phyloP scores from a whole-genome alignment of 2,113 vertebrate species.

The Axis porcinus region DNA sequence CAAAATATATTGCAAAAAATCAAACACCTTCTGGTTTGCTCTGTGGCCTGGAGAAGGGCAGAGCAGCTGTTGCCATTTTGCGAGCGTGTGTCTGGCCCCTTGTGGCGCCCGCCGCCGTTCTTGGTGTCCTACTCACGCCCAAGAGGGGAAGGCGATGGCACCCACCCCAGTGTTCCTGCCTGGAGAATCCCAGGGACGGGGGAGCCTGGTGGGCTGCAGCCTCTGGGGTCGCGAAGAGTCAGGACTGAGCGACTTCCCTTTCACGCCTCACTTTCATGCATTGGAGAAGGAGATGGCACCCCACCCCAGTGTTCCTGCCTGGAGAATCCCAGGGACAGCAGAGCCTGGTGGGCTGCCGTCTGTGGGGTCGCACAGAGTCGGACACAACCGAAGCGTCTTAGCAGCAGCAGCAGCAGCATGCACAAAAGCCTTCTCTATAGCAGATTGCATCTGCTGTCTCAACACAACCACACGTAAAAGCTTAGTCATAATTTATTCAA shows the following conservation, averaged over 20 bases:
- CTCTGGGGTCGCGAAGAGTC: neutral
- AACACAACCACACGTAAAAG: neutral
- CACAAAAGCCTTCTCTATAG: neutral
- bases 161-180: neutral
- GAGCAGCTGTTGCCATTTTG: neutral
- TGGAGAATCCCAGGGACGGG: neutral
- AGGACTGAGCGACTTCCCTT: fast-evolving
- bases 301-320: neutral
- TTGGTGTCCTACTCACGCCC: neutral
- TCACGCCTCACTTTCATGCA: neutral
- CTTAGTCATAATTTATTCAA: neutral
- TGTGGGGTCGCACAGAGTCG: neutral
- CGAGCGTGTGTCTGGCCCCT: fast-evolving
- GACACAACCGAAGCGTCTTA: neutral
- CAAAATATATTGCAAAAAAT: neutral
- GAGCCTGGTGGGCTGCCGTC: fast-evolving
- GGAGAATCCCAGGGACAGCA: neutral
- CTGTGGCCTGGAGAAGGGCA: neutral
- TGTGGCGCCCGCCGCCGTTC: fast-evolving
- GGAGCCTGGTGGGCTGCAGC: neutral
- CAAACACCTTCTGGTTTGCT: neutral
- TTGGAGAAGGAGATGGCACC: neutral
- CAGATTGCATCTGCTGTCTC: neutral
- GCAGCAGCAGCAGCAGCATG: neutral
- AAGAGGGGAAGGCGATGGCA: neutral